Percentiles rank a stretch among this genome's conserved stretches.
Evolutionary conservation across 2,888 invertebrate genomes (phyloP).

Genomic region (Caenorhabditis becei): DNA sequence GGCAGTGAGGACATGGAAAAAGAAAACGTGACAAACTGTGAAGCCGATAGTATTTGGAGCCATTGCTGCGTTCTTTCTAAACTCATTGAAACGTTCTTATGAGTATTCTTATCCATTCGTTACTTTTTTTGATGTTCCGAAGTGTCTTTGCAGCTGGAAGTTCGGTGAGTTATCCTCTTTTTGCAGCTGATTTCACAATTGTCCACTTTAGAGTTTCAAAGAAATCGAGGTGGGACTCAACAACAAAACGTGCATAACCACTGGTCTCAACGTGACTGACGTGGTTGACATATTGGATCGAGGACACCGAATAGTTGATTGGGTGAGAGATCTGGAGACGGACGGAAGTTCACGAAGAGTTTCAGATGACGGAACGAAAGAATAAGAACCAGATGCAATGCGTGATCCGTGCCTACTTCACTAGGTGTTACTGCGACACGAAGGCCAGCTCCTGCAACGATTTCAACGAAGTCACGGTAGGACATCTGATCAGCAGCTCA

Average conservation of each 20-base stretch:
- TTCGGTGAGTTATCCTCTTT: neutral
- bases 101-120: slow-evolving; percentile 10
- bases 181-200: neutral
- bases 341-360: neutral
- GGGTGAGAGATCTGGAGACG: neutral
- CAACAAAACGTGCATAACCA: neutral
- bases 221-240: neutral
- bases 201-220: neutral
- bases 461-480: slow-evolving; percentile 1
- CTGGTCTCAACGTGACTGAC: neutral
- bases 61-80: neutral
- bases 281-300: neutral
- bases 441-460: neutral
- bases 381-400: neutral
- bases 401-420: neutral
- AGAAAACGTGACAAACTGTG: neutral
- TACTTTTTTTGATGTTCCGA: neutral
- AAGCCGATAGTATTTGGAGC: neutral
- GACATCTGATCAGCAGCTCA: neutral
- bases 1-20: neutral
- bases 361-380: neutral
- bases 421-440: neutral
- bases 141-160: neutral
- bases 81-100: slow-evolving; percentile 2
- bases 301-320: neutral